Base-by-base conservation (phyloP, 2,888 invertebrate genomes). In the Cataglyphis rosenhaueri region DNA sequence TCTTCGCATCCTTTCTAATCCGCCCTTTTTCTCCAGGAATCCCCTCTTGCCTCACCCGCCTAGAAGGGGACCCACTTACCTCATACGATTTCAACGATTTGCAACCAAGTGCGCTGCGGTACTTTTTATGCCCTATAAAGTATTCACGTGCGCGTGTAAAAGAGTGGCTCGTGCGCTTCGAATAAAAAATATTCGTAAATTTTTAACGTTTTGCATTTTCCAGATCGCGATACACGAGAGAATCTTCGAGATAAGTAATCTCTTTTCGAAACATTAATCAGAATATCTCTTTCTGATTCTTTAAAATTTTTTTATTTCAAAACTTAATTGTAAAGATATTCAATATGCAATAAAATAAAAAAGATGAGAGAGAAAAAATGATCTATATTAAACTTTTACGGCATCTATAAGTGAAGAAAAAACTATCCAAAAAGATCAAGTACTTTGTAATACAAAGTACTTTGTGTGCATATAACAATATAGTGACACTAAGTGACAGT, bases 1-100 rank as follows among this genome's bases (percentile, higher is more conserved):
- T 29, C 71, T 81, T 76, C 62, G 41, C 81, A 44, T 76, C 76
- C 78, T 81, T 81, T 81, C 81, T 81, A 81, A 81, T 81, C 62
- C 52, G 62, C 81, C 62, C 78, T 81, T 81, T 76, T 81, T 81
- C 62, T 75, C 15, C 76, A 35, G 8, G 9, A 79, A 29, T 3
- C 79, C 57, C 66, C 44, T 59, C 59, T 52, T 41, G 29, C 15
- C 15, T 48, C 15, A 8, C 41, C 29, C 25, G 57, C 25, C 35
- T 18, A 38, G 52, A n/a, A n/a, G n/a, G 52, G n/a, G 52, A 52
- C n/a, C 52, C n/a, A 59, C 44, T 57, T 18, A 38, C 52, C 65
- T 32, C 29, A 38, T 57, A 21, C 21, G 35, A 75, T 35, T 48
- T 25, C 35, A 48, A 57, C 44, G 41, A 74, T 75, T 62, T 65